Conservation (phyloP, 1,140 invertebrate species). For the Drusus annulatus region DNA sequence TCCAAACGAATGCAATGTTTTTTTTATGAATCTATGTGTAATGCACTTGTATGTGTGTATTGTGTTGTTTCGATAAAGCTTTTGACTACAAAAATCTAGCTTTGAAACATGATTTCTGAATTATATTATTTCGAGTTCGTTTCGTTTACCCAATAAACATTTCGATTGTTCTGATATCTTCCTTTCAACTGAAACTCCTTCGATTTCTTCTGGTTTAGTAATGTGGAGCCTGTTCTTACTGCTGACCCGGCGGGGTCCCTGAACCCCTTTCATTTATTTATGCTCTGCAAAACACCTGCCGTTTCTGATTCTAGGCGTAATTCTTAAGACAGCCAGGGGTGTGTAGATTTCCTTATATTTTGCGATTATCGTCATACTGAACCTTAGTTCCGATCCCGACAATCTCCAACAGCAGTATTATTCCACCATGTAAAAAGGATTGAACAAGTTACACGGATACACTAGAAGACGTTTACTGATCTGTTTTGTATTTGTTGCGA, state of each 20-base stretch:
- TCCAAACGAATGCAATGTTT: no score
- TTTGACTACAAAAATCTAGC: no score
- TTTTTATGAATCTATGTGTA: no score
- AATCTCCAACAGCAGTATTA: not conserved
- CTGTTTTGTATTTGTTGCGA: not conserved
- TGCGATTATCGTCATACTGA: constrained; percentile 28
- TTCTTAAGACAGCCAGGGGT: constrained; percentile 7
- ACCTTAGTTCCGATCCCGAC: not conserved
- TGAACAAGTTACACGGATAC: not conserved
- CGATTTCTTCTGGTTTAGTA: no score
- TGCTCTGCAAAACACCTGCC: not conserved
- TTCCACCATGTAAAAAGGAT: not conserved
- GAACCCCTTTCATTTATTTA: constrained; percentile 14
- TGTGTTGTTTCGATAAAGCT: no score
- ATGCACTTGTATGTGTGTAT: no score
- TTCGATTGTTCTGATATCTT: no score
- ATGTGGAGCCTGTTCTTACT: no score
- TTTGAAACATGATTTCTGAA: no score
- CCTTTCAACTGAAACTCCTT: no score
- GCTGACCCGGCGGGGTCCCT: not conserved
- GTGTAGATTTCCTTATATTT: constrained; percentile 22
- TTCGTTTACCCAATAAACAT: no score
- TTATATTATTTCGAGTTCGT: no score
- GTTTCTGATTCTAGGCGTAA: constrained; percentile 1
- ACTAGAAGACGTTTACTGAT: not conserved